A percentile compares a stretch with the other conserved stretches of the same genome.
These are phyloP conservation scores for Cinclus cinclus DNA, from an alignment of 2,113 vertebrate genomes.

Conservation along the genomic window DNA sequence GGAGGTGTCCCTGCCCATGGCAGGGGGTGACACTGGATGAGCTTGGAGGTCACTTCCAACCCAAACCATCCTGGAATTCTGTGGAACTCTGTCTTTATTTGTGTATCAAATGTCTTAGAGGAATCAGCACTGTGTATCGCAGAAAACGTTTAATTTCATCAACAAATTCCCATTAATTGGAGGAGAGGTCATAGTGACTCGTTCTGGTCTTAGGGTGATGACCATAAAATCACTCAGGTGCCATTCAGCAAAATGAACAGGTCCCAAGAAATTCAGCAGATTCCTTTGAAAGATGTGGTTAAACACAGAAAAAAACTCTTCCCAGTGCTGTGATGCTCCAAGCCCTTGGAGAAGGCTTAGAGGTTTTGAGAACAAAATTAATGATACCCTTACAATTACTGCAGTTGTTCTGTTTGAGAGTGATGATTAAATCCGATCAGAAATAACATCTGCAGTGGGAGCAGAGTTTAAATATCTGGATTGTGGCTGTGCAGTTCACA, in stretches of 20 bases:
- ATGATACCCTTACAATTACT: background rate
- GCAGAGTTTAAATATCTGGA: background rate
- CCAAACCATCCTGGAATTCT: background rate
- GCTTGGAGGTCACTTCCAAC: background rate
- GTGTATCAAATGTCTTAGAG: rapidly evolving
- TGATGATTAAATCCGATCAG: background rate
- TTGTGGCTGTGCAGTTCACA: background rate
- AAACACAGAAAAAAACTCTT: background rate
- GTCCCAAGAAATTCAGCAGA: background rate
- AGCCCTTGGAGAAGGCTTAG: background rate
- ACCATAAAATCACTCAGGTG: background rate
- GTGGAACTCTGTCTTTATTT: background rate
- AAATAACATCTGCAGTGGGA: background rate
- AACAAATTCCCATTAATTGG: background rate
- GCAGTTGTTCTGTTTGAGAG: background rate
- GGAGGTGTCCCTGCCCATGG: background rate
- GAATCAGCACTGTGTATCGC: background rate
- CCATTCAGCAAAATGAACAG: background rate
- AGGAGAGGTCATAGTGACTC: background rate
- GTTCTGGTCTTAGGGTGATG: background rate
- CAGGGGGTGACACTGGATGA: background rate
- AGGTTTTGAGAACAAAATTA: slow-evolving; percentile 2
- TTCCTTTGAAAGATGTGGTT: background rate
- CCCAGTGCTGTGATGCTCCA: background rate
- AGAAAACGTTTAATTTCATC: background rate